Base-by-base conservation (phyloP, 2,888 invertebrate species). In the Drosophila pseudotalamancana region DNA sequence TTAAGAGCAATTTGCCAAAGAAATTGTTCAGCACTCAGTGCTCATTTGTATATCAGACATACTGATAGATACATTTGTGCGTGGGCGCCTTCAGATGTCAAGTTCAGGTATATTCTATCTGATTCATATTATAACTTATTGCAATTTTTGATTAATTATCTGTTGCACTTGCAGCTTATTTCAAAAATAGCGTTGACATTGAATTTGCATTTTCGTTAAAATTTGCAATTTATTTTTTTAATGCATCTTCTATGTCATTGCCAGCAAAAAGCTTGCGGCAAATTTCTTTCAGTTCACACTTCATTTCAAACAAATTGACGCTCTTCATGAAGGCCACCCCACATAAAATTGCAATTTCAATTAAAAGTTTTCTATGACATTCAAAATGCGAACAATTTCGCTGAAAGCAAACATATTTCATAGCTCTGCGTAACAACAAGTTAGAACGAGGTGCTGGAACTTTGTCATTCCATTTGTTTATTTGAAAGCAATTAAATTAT, bases 401-500 rank as follows among this genome's bases (percentile, higher is more conserved):
- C 55, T 62, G 54, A 57, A 57, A 66, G 61, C 70, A 25, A 51
- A 43, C 49, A 53, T 19, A 60, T 37, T 49, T 39, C 8, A 12
- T 31, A 12, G 43, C 14, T 14, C 6, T n/a, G 4, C 9, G 12
- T 14, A 14, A n/a, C 35, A n/a, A 19, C 14, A 14, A 9, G 9
- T 12, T 14, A 21, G 16, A 25, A 16, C 8, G 19, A 42, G 46
- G 21, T 55, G 61, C 21, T 45, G 14, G 12, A 51, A 65, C 27
- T 72, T 74, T 63, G 43, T 31, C 56, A 57, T 76, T 62, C 18
- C 53, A 45, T 75, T 68, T 75, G 68, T 75, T 69, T 66, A 62
- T 72, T 78, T 59, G 25, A 53, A 63, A 42, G 27, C 60, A 71
- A 84, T 81, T 66, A 56, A 80, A 74, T 77, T 68, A 64, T 49